Conservation (phyloP, 2,888 invertebrate genomes). For the Tortricodes alternella region DNA sequence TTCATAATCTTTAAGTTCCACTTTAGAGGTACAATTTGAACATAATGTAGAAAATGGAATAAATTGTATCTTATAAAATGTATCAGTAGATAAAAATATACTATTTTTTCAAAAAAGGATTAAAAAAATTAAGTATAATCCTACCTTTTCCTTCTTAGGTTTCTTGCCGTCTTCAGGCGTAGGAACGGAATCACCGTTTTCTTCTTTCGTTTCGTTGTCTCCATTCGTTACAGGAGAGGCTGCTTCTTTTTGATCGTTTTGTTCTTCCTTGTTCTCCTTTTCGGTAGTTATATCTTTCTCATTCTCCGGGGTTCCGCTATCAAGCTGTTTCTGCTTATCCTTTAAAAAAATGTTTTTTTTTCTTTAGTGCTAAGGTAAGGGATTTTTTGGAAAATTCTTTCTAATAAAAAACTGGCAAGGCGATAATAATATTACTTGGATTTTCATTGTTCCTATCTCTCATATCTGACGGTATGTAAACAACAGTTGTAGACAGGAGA, state of each 20-base stretch:
- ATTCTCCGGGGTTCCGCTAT: conserved; percentile 83
- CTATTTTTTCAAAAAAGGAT: background rate
- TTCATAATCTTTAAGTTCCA: too few relatives aligned
- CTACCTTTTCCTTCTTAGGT: conserved; percentile 85
- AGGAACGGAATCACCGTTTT: conserved; percentile 64
- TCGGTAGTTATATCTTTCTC: conserved; percentile 87
- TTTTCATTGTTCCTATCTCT: conserved; percentile 1
- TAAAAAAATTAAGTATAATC: background rate
- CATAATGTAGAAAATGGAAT: too few relatives aligned
- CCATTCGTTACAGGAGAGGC: conserved; percentile 66
- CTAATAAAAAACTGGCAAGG: background rate
- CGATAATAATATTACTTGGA: background rate
- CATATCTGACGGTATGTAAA: conserved; percentile 5
- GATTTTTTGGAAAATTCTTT: background rate
- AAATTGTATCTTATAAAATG: too few relatives aligned
- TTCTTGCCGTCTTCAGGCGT: conserved; percentile 81
- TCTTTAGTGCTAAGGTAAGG: background rate
- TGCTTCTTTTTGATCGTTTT: conserved; percentile 58
- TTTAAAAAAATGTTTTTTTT: conserved; percentile 46
- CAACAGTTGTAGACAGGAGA: conserved; percentile 1
- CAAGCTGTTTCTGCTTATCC: conserved; percentile 84
- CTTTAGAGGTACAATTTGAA: too few relatives aligned
- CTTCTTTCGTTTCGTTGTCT: conserved; percentile 67
- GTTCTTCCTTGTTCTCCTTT: conserved; percentile 77
- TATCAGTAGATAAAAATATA: too few relatives aligned